A percentile compares a stretch with the other conserved stretches of the same genome.
Evolutionary conservation across 2,888 invertebrate genomes (phyloP).

Genomic region (Plutella xylostella): DNA sequence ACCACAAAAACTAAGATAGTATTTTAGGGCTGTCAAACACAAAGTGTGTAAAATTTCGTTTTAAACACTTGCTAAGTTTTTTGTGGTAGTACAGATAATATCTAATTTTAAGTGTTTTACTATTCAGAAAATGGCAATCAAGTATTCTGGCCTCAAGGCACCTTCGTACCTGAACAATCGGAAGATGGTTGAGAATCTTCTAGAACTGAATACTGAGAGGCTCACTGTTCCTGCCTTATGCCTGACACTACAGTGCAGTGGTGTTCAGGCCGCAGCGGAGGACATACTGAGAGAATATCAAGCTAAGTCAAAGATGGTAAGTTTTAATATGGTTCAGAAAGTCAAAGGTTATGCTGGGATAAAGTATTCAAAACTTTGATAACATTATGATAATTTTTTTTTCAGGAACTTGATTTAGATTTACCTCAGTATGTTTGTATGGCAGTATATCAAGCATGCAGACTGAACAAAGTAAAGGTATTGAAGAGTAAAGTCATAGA

Average conservation of each 20-base stretch:
- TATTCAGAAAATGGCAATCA: constrained; percentile 68
- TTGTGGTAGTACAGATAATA: background rate
- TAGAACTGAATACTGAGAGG: constrained; percentile 64
- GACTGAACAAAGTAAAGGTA: constrained; percentile 67
- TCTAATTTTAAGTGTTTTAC: background rate
- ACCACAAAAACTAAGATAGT: no score
- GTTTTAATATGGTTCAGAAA: background rate
- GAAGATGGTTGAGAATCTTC: constrained; percentile 70
- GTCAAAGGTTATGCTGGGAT: background rate
- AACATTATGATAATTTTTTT: constrained; percentile 16
- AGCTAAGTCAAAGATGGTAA: constrained; percentile 48
- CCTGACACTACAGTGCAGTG: constrained; percentile 63
- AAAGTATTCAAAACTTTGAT: background rate
- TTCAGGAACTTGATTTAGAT: constrained; percentile 60
- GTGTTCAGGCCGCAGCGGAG: constrained; percentile 56
- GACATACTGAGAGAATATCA: constrained; percentile 65
- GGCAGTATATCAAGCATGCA: constrained; percentile 74
- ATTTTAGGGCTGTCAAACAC: no score
- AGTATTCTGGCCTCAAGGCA: constrained; percentile 69
- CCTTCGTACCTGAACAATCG: constrained; percentile 64
- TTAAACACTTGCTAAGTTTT: background rate
- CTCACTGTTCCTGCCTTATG: constrained; percentile 69
- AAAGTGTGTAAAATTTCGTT: no score
- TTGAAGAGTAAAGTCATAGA: constrained; percentile 66
- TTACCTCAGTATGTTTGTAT: constrained; percentile 75